A percentile compares a stretch with the other conserved stretches of the same genome.
Conservation (phyloP, 2,797 vertebrate species). For the Poliocrania exsul region DNA sequence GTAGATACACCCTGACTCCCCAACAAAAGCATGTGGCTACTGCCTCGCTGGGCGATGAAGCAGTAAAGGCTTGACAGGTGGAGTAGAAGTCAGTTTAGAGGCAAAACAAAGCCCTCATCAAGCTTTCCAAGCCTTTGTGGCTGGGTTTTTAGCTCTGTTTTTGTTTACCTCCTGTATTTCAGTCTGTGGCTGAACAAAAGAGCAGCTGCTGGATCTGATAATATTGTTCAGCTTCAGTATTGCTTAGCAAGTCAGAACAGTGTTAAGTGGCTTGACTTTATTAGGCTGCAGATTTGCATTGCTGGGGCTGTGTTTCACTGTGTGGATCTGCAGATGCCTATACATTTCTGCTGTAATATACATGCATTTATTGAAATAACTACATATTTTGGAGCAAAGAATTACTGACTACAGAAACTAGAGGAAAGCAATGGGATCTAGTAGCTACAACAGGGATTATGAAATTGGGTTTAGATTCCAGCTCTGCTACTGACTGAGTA, state of each 20-base stretch:
- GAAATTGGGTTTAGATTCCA: not conserved
- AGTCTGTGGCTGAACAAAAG: conserved; percentile 17
- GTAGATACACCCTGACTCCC: not conserved
- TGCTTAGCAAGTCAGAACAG: not conserved
- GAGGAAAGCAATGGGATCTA: not conserved
- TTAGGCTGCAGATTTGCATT: not conserved
- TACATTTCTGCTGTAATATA: not conserved
- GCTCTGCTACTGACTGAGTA: not conserved
- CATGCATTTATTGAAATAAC: not conserved
- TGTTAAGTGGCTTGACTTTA: not conserved
- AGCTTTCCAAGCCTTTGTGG: not conserved
- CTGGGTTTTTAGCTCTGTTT: not conserved
- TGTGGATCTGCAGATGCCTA: not conserved
- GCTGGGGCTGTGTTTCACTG: not conserved
- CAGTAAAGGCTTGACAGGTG: not conserved
- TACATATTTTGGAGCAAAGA: not conserved
- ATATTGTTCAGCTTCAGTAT: not conserved
- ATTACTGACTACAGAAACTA: not conserved
- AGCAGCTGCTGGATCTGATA: conserved; percentile 38
- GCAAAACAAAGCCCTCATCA: not conserved
- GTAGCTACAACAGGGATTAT: not conserved
- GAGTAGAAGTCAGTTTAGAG: not conserved
- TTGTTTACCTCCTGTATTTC: conserved; percentile 12
- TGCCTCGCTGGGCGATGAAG: not conserved
- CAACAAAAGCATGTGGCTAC: not conserved